Percentiles rank a stretch among this genome's conserved stretches.
phyloP scores from a whole-genome alignment of 2,113 vertebrate genomes.

The Calypte anna region DNA sequence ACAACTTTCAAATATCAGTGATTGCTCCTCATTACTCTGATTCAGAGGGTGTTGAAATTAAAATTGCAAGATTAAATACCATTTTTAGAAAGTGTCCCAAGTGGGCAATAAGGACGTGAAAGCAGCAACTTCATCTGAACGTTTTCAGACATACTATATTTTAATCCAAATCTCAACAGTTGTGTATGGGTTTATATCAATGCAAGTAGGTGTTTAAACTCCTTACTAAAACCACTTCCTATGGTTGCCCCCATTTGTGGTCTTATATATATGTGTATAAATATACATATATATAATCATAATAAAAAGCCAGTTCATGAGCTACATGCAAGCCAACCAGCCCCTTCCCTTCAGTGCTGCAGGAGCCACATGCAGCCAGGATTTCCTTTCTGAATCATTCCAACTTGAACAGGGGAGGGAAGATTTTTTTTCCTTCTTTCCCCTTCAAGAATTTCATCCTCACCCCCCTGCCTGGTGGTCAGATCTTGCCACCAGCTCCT shows the following conservation, averaged over 20 bases:
- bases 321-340: no score
- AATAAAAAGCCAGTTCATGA: background rate
- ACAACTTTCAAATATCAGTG: background rate
- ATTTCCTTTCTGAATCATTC: accelerated
- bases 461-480: no score
- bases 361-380: accelerated
- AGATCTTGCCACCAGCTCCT: no score
- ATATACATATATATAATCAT: background rate
- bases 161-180: background rate
- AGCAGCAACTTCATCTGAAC: background rate
- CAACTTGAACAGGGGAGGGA: background rate
- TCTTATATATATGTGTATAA: accelerated
- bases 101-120: accelerated
- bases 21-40: background rate
- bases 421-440: background rate
- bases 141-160: background rate
- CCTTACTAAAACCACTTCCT: background rate
- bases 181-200: background rate
- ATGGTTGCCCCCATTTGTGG: background rate
- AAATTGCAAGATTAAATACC: background rate
- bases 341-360: background rate
- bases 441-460: background rate
- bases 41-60: background rate
- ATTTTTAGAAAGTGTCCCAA: background rate
- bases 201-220: background rate